Evolutionary conservation across 2,888 invertebrate genomes (phyloP).

Genomic region (Platynereis dumerilii): DNA sequence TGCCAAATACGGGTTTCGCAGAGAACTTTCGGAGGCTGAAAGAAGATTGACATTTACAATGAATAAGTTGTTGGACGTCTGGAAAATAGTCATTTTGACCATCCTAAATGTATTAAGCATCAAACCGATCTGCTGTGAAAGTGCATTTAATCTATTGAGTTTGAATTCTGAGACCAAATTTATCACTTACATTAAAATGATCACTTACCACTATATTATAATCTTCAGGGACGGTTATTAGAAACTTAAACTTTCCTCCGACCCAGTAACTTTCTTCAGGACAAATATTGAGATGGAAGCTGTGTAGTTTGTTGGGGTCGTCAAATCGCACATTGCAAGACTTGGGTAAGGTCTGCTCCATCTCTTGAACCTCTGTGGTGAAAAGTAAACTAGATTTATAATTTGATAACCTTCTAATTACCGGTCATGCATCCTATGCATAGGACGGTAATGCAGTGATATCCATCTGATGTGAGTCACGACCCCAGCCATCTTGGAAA

Average conservation of each 20-base stretch:
- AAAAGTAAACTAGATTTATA: neutral
- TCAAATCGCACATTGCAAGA: constrained; percentile 81
- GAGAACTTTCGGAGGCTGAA: constrained; percentile 87
- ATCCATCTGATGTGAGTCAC: too few relatives aligned
- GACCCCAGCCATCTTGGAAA: too few relatives aligned
- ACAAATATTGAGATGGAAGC: constrained; percentile 81
- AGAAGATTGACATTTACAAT: constrained; percentile 18
- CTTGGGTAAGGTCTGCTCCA: constrained; percentile 82
- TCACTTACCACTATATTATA: constrained; percentile 93
- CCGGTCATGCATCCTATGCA: too few relatives aligned
- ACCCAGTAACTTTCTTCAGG: constrained; percentile 91
- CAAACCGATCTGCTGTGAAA: too few relatives aligned
- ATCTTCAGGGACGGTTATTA: constrained; percentile 86
- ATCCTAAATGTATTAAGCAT: neutral
- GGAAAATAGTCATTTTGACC: neutral
- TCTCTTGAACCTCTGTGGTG: constrained; percentile 73
- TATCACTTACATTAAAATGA: too few relatives aligned
- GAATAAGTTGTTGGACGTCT: neutral
- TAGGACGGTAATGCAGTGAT: too few relatives aligned
- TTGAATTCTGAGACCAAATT: too few relatives aligned
- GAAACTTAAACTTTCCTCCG: constrained; percentile 86
- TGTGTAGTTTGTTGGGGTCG: constrained; percentile 82
- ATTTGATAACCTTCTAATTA: too few relatives aligned
- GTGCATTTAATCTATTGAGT: too few relatives aligned
- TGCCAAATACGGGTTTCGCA: constrained; percentile 94